Conservation (phyloP, 2,113 vertebrate species). For the Tenrec ecaudatus region DNA sequence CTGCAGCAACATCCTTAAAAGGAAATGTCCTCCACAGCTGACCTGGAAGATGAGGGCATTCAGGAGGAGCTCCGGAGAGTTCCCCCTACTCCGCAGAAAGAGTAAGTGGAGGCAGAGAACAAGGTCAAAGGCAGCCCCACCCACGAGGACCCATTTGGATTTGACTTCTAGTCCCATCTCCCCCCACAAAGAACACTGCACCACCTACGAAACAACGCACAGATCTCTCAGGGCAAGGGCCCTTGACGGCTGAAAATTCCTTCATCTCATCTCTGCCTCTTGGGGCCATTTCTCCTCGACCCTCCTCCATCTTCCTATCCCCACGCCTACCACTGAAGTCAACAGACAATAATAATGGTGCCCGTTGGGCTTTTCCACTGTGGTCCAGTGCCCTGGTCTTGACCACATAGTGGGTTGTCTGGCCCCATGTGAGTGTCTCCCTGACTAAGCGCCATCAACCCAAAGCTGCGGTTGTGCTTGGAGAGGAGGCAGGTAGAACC, state of each 20-base stretch:
- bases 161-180: not conserved
- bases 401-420: too few species aligned
- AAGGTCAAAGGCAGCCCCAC: too few species aligned
- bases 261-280: not conserved
- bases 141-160: not conserved
- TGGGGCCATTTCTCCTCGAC: not conserved
- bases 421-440: not conserved
- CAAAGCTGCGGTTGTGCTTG: not conserved
- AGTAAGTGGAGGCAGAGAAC: not conserved
- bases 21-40: not conserved
- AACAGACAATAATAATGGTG: not conserved
- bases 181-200: not conserved
- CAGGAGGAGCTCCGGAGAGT: not conserved
- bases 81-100: not conserved
- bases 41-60: not conserved
- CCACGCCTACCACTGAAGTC: not conserved
- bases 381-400: not conserved
- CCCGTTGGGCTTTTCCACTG: not conserved
- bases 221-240: not conserved
- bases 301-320: not conserved
- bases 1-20: not conserved
- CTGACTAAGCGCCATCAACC: not conserved
- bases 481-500: not conserved
- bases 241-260: constrained; percentile 6
- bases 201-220: not conserved